phyloP scores from a whole-genome alignment of 2,113 vertebrate species.

The Melanotaenia duboulayi region DNA sequence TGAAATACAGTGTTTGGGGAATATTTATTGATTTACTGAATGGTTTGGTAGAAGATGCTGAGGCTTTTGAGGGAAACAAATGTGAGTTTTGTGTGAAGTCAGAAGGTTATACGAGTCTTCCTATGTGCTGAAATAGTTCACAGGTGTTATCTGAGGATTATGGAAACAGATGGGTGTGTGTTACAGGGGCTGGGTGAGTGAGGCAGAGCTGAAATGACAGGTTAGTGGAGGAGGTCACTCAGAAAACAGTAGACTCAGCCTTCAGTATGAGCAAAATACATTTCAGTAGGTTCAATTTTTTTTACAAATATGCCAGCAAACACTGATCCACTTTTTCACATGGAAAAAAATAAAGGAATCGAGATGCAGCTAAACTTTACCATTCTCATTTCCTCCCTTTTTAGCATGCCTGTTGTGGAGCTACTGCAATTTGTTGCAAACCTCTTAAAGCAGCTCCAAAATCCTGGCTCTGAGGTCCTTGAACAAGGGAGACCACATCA shows the following conservation, averaged over 20 bases:
- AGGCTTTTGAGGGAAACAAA: conserved; percentile 47
- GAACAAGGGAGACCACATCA: conserved; percentile 57
- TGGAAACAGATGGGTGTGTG: conserved; percentile 62
- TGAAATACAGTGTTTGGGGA: conserved; percentile 47
- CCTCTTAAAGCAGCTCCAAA: conserved; percentile 41
- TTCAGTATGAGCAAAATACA: conserved; percentile 43
- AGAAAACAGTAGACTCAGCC: conserved; percentile 44
- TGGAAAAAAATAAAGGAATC: conserved; percentile 8
- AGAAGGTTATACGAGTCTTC: conserved; percentile 54
- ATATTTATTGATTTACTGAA: conserved; percentile 67
- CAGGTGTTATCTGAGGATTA: conserved; percentile 76
- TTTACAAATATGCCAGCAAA: conserved; percentile 32
- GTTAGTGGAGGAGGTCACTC: conserved; percentile 59
- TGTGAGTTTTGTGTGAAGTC: conserved; percentile 58
- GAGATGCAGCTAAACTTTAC: conserved; percentile 34
- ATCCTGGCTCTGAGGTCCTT: conserved; percentile 37
- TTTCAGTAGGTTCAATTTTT: conserved; percentile 44
- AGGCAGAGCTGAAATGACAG: conserved; percentile 69
- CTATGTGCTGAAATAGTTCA: conserved; percentile 79
- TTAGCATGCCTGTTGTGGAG: conserved; percentile 52
- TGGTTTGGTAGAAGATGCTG: conserved; percentile 59
- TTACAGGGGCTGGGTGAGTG: conserved; percentile 22
- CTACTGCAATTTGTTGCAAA: conserved; percentile 58
- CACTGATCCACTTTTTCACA: background rate
- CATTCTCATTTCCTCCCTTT: conserved; percentile 41